phyloP scores from a whole-genome alignment of 92 coral and sea anemone species.

The Ricordea florida region DNA sequence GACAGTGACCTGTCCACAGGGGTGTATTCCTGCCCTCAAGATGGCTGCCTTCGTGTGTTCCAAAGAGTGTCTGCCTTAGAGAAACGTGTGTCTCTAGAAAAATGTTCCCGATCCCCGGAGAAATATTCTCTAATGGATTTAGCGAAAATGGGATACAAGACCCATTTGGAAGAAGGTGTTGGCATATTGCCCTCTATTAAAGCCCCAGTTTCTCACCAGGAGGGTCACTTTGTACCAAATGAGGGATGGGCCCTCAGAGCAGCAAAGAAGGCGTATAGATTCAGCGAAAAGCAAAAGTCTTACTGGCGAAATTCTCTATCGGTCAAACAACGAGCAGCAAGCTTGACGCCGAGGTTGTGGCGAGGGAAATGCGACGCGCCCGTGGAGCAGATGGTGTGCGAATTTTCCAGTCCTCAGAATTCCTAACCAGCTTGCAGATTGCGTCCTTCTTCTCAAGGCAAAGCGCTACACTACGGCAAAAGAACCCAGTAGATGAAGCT shows the following conservation, averaged over 20 bases:
- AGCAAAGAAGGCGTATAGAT: constrained; percentile 32
- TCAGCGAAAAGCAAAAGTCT: constrained; percentile 25
- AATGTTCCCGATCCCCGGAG: constrained; percentile 30
- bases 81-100: constrained; percentile 38
- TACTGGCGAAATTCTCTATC: constrained; percentile 28
- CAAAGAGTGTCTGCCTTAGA: constrained; percentile 40
- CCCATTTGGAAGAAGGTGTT: constrained; percentile 34
- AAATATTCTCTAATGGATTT: constrained; percentile 44
- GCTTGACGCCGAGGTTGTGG: constrained; percentile 35
- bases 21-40: constrained; percentile 50
- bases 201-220: constrained; percentile 9
- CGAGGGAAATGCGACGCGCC: constrained; percentile 43
- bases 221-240: background rate
- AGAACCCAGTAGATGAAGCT: constrained; percentile 4
- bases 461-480: background rate
- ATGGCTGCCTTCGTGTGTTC: constrained; percentile 33
- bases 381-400: constrained; percentile 28
- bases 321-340: constrained; percentile 51
- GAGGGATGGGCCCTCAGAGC: constrained; percentile 45
- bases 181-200: constrained; percentile 25
- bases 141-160: constrained; percentile 48
- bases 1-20: constrained; percentile 1
- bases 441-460: constrained; percentile 24
- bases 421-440: constrained; percentile 3
- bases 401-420: constrained; percentile 31